Evolutionary conservation across 92 coral and sea anemone genomes (phyloP), one percentile per base, ranked within the genome.

Genomic region (Metridium senile): DNA sequence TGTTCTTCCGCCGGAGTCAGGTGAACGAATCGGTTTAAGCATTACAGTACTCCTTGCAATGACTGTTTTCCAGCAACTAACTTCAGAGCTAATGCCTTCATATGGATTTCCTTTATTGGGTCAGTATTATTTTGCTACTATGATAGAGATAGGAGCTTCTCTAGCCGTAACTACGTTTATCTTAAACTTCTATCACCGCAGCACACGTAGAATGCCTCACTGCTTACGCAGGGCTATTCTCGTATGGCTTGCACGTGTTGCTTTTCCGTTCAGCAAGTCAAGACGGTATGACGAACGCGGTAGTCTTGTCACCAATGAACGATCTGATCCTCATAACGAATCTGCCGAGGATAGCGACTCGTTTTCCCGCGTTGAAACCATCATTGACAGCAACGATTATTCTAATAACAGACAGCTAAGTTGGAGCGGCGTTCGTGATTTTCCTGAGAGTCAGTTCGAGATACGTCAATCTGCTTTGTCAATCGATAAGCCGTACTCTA

Each of bases 11-110:
- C 98, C 98, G 0, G 97, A 94, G 47, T 89, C 97, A 16, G 98
- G 98, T 2, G 98, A 94, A 77, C 95, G 98, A 0, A 88, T 94
- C 29, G 98, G 98, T 17, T 75, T 94, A 18, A 92, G 98, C 61
- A 94, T 94, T 28, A 94, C 98, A 0, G 98, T 94, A 0, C 88
- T 94, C 61, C 84, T 94, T 26, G 98, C 98, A 0, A 94, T 94
- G 98, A 94, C 98, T 0, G 98, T 94, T 0, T 94, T 94, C 43
- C 98, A 94, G 49, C 98, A 94, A 65, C 89, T 94, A 11, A 94
- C 98, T 0, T 89, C 98, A 9, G 98, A 93, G 49, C 58, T 94
- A 1, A 92, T 94, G 98, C 98, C 98, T 0, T 89, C 98, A 0
- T 94, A 94, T 74, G 95, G 89, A 47, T 92, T 94, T 33, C 98